A percentile compares a stretch with the other conserved stretches of the same genome.
Conservation (phyloP, 2,888 invertebrate species). For the Metalampra italica region DNA sequence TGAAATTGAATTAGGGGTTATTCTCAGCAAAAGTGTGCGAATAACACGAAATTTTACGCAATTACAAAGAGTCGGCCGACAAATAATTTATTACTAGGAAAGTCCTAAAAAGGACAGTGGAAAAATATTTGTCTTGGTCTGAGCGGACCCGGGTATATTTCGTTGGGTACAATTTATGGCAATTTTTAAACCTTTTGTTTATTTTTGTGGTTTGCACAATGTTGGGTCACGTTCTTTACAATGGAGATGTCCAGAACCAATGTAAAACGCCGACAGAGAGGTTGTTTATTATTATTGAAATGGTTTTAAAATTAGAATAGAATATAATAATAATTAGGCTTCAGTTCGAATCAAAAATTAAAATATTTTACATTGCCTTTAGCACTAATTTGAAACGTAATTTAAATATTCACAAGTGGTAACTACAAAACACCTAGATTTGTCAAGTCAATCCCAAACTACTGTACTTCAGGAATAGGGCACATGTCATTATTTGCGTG, state of each 20-base stretch:
- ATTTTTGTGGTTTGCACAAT: not conserved
- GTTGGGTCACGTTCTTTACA: not conserved
- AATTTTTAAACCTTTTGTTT: constrained; percentile 6
- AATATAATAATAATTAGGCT: no score
- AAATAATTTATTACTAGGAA: constrained; percentile 9
- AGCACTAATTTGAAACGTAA: no score
- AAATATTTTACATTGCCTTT: no score
- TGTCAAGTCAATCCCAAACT: no score
- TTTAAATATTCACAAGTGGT: no score
- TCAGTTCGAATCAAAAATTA: no score
- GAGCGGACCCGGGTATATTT: constrained; percentile 5
- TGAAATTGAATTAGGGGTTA: not conserved
- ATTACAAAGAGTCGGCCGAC: constrained; percentile 7
- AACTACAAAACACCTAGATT: no score
- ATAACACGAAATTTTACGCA: constrained; percentile 7
- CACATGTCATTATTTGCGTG: no score
- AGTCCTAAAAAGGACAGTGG: constrained; percentile 12
- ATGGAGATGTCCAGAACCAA: no score
- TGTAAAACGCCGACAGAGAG: not conserved
- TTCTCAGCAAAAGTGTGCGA: not conserved
- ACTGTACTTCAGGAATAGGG: no score
- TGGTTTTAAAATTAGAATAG: no score
- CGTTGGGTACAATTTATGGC: constrained; percentile 9
- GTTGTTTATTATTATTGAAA: no score
- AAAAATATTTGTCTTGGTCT: constrained; percentile 11